Evolutionary conservation across 2,797 vertebrate species (phyloP).

Genomic region (Epinephelus coioides): DNA sequence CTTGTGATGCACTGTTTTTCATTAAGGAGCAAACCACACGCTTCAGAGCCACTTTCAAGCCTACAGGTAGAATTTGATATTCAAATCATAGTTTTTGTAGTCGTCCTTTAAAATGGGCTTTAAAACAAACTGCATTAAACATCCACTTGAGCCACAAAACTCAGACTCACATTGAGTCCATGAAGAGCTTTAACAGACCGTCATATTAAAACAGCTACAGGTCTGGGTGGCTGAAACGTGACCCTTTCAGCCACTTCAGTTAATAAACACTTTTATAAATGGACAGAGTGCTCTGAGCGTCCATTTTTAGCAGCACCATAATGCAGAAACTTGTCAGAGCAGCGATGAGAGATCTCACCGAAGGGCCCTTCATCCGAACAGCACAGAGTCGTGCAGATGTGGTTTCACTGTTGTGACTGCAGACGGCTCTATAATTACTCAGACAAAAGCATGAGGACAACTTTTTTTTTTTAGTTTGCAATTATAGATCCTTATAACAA

Average conservation of each 20-base stretch:
- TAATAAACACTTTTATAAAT: constrained; percentile 43
- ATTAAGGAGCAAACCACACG: background rate
- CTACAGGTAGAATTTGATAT: background rate
- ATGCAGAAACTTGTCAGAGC: constrained; percentile 30
- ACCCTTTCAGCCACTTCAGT: constrained; percentile 42
- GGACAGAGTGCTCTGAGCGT: constrained; percentile 1
- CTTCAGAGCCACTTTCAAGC: background rate
- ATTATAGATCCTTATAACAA: constrained; percentile 32
- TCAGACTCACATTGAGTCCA: background rate
- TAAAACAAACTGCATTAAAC: background rate
- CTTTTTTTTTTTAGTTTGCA: background rate
- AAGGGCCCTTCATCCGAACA: constrained; percentile 34
- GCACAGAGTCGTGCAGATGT: constrained; percentile 30
- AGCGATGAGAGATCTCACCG: background rate
- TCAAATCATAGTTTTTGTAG: background rate
- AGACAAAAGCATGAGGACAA: constrained; percentile 23
- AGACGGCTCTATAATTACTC: constrained; percentile 34
- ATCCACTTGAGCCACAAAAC: constrained; percentile 9
- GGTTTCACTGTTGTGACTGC: constrained; percentile 37
- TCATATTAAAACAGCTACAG: constrained; percentile 8
- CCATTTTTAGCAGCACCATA: constrained; percentile 28
- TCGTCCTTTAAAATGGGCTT: background rate
- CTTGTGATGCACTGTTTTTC: background rate
- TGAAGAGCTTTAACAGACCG: constrained; percentile 4
- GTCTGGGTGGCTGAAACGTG: constrained; percentile 21